Conservation (phyloP, 2,113 vertebrate species). For the Agapornis roseicollis region DNA sequence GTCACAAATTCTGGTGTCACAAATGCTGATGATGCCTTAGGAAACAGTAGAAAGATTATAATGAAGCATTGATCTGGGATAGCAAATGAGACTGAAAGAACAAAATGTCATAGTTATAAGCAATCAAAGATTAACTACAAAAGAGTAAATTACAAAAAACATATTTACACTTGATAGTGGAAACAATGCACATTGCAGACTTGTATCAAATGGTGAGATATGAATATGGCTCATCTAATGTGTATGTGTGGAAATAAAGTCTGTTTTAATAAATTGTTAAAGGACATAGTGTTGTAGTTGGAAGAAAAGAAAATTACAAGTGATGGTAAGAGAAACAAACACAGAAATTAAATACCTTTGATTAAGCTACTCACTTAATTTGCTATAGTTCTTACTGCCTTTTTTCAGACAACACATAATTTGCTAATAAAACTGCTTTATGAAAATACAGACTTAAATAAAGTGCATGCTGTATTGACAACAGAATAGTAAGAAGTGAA, state of each 20-base stretch:
- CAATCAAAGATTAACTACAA: background rate
- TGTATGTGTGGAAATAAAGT: background rate
- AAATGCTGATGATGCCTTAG: background rate
- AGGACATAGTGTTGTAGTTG: background rate
- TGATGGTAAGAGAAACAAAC: background rate
- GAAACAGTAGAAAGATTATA: background rate
- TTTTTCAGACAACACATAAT: background rate
- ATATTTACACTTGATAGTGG: background rate
- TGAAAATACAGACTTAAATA: background rate
- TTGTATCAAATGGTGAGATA: background rate
- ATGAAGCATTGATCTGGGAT: background rate
- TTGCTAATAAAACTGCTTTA: background rate
- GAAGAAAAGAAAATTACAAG: background rate
- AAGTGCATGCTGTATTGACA: background rate
- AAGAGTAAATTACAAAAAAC: background rate
- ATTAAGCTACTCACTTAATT: background rate
- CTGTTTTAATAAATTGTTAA: background rate
- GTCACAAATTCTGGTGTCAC: background rate
- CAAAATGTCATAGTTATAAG: background rate
- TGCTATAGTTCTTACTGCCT: background rate
- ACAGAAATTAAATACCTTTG: background rate
- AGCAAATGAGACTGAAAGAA: background rate
- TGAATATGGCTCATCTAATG: background rate
- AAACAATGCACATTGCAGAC: background rate
- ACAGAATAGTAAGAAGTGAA: background rate